Conservation (phyloP, 2,797 vertebrate species). For the Mus minutoides region DNA sequence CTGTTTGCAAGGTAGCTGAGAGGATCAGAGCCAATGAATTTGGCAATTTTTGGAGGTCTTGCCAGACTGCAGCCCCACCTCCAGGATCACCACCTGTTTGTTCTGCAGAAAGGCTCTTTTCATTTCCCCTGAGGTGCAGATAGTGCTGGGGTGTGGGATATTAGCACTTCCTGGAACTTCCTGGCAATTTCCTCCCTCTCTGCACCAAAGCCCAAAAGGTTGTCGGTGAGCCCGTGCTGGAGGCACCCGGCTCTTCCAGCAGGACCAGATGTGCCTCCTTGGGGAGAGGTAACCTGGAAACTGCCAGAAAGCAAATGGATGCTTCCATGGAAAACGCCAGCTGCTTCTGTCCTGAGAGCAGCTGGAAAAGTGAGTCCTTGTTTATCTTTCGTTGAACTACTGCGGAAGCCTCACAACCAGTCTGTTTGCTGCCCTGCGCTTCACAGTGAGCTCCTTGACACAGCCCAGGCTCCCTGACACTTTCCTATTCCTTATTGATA, state of each 20-base stretch:
- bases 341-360: neutral
- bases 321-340: neutral
- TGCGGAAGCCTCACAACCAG: neutral
- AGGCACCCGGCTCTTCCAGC: neutral
- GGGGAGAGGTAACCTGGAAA: neutral
- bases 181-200: conserved; percentile 46
- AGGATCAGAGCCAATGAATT: neutral
- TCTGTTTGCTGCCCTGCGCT: too few species aligned
- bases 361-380: neutral
- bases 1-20: conserved; percentile 28
- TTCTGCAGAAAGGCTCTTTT: neutral
- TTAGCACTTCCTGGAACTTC: neutral
- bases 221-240: neutral
- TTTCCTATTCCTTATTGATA: neutral
- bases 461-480: neutral
- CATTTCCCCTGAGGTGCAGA: conserved; percentile 27
- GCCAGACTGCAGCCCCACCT: neutral
- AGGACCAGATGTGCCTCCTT: neutral
- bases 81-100: neutral
- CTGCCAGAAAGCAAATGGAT: neutral
- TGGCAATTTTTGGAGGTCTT: neutral
- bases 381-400: neutral
- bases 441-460: neutral
- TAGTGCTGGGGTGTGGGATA: neutral
- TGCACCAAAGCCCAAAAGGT: neutral